Conservation (phyloP, 2,113 vertebrate species). For the Mastomys coucha region DNA sequence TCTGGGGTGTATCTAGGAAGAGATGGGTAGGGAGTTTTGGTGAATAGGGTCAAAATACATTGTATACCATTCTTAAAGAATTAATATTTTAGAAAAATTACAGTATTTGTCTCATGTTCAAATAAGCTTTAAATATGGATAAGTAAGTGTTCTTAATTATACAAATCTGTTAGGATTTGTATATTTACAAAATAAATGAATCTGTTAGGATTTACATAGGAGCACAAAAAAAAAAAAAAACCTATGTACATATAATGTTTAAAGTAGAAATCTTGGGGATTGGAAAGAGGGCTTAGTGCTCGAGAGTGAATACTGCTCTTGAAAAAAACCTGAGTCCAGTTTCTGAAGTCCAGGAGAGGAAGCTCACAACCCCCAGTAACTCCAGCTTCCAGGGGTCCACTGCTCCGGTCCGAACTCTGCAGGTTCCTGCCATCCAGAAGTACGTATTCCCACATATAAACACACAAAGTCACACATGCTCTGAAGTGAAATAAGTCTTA, state of each 20-base stretch:
- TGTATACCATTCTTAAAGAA: neutral
- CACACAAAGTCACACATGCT: neutral
- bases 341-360: neutral
- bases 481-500: neutral
- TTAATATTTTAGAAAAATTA: neutral
- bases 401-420: neutral
- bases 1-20: neutral
- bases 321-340: neutral
- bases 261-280: slow-evolving; percentile 1
- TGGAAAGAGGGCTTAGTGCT: neutral
- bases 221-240: neutral
- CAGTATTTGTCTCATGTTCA: neutral
- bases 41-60: neutral
- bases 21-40: too few species aligned
- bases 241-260: neutral
- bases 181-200: too few species aligned
- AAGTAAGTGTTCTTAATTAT: slow-evolving; percentile 8
- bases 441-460: neutral
- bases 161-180: slow-evolving; percentile 34
- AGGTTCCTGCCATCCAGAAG: neutral
- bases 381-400: neutral
- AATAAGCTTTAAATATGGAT: neutral
- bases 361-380: neutral
- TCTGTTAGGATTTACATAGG: too few species aligned
- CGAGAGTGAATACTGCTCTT: neutral